Evolutionary conservation across 2,888 invertebrate genomes (phyloP).

Genomic region (Apotomis capreana): DNA sequence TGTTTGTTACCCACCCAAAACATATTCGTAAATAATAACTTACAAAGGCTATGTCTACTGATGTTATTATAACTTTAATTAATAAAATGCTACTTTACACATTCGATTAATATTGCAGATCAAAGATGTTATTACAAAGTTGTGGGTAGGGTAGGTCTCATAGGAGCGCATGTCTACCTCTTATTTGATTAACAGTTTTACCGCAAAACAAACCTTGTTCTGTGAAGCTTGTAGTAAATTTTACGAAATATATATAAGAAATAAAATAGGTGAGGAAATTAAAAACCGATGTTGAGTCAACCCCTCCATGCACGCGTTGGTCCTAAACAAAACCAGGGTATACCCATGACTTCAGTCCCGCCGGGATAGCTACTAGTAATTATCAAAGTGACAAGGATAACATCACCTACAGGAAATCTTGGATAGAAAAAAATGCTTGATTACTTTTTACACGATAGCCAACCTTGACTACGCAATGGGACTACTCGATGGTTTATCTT

Average conservation of each 20-base stretch:
- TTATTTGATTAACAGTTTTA: neutral
- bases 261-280: neutral
- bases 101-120: conserved; percentile 27
- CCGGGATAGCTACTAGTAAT: too few species aligned
- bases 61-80: neutral
- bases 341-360: too few species aligned
- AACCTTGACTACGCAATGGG: too few species aligned
- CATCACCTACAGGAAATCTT: too few species aligned
- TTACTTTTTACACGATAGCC: too few species aligned
- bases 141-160: conserved; percentile 2
- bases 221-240: neutral
- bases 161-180: conserved; percentile 2
- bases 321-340: too few species aligned
- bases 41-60: neutral
- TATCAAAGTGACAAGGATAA: too few species aligned
- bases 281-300: neutral
- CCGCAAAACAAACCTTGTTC: neutral
- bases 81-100: neutral
- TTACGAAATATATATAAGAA: neutral
- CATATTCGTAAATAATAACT: too few species aligned
- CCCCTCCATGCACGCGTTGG: too few species aligned
- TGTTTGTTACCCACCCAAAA: too few species aligned
- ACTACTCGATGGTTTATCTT: too few species aligned
- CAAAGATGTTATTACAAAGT: conserved; percentile 29
- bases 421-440: too few species aligned